Evolutionary conservation across 2,113 vertebrate genomes (phyloP).

Genomic region (Piprites chloris): DNA sequence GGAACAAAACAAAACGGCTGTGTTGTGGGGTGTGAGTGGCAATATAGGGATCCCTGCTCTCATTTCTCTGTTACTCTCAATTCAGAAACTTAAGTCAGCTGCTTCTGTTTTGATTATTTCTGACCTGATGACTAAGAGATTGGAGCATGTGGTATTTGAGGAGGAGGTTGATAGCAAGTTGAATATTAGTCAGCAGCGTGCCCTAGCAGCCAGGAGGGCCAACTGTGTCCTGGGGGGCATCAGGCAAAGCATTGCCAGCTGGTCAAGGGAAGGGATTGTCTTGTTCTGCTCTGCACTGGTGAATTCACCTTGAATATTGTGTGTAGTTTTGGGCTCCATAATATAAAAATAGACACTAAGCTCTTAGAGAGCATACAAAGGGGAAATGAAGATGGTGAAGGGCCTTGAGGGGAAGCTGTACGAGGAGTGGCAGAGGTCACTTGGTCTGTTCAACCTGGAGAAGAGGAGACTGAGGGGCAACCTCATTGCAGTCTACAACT

Average conservation of each 20-base stretch:
- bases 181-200: neutral
- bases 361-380: neutral
- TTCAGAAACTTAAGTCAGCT: neutral
- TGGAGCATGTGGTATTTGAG: neutral
- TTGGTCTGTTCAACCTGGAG: neutral
- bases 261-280: neutral
- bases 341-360: neutral
- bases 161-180: neutral
- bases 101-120: neutral
- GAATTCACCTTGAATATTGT: neutral
- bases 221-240: neutral
- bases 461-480: neutral
- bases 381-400: neutral
- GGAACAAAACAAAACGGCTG: neutral
- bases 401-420: neutral
- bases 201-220: neutral
- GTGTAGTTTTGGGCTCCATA: neutral
- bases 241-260: neutral
- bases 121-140: neutral
- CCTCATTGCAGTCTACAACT: neutral
- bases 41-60: neutral
- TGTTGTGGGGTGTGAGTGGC: neutral
- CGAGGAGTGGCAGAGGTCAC: neutral
- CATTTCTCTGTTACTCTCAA: neutral
- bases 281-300: neutral